Conservation (phyloP, 2,113 vertebrate species). For the Donacobius atricapilla region DNA sequence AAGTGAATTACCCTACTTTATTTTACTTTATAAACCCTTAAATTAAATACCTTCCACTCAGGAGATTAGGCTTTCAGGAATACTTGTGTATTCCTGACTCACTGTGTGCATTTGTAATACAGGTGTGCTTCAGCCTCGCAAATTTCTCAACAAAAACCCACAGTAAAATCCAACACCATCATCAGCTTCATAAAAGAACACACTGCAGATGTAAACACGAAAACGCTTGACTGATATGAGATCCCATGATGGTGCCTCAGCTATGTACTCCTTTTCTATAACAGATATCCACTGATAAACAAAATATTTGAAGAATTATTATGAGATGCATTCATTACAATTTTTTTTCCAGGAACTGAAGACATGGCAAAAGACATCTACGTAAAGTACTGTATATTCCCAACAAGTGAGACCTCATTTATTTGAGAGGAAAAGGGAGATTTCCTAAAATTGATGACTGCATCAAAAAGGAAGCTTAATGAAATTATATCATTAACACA, state of each 20-base stretch:
- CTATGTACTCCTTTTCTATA: not conserved
- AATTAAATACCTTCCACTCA: not conserved
- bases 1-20: not conserved
- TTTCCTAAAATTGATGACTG: not conserved
- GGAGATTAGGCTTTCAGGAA: not conserved
- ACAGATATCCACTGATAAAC: not conserved
- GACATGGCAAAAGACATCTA: not conserved
- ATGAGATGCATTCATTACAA: not conserved
- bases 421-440: not conserved
- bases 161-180: not conserved
- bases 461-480: not conserved
- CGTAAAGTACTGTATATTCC: not conserved
- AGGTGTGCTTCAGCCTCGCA: not conserved
- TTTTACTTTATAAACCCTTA: not conserved
- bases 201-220: not conserved
- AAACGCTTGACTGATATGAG: not conserved
- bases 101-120: accelerated
- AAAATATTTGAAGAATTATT: not conserved
- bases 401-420: not conserved
- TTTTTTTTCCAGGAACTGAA: not conserved
- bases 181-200: not conserved
- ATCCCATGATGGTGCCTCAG: not conserved
- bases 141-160: not conserved
- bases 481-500: not conserved
- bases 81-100: not conserved